A percentile compares a stretch with the other conserved stretches of the same genome.
Evolutionary conservation across 2,113 vertebrate genomes (phyloP).

Genomic region (Forbesichthys papilliferus): DNA sequence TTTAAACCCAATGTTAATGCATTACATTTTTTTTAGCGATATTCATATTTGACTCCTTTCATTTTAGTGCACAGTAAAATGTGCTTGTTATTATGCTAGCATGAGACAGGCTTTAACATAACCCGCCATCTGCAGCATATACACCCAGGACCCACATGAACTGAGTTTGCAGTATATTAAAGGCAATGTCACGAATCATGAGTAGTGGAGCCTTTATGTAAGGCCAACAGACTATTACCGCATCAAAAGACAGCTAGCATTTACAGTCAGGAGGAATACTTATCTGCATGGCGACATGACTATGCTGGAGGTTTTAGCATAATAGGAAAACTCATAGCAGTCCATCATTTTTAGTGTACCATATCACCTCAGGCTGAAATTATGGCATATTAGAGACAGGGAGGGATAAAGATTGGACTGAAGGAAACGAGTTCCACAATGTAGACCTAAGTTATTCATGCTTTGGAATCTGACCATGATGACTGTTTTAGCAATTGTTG

Average conservation of each 20-base stretch:
- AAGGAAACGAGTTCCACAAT: slow-evolving; percentile 19
- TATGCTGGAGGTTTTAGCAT: slow-evolving; percentile 1
- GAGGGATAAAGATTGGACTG: slow-evolving; percentile 12
- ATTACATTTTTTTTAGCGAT: too few species aligned
- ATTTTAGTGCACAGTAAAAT: too few species aligned
- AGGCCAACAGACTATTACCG: neutral
- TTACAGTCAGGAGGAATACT: neutral
- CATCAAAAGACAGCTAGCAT: neutral
- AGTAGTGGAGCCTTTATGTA: neutral
- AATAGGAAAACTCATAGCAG: slow-evolving; percentile 5
- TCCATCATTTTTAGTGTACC: slow-evolving; percentile 7
- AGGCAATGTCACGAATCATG: too few species aligned
- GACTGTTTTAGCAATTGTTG: slow-evolving; percentile 33
- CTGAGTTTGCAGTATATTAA: too few species aligned
- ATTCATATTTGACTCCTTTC: too few species aligned
- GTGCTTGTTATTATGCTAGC: too few species aligned
- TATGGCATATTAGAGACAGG: slow-evolving; percentile 7
- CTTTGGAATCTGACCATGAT: slow-evolving; percentile 30
- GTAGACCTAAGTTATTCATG: slow-evolving; percentile 23
- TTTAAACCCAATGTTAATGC: too few species aligned
- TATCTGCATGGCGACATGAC: neutral
- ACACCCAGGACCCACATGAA: too few species aligned
- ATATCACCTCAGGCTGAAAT: slow-evolving; percentile 8
- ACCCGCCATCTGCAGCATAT: too few species aligned
- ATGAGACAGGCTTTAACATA: too few species aligned